Evolutionary conservation across 2,797 vertebrate species (phyloP).

Genomic region (Manis javanica): DNA sequence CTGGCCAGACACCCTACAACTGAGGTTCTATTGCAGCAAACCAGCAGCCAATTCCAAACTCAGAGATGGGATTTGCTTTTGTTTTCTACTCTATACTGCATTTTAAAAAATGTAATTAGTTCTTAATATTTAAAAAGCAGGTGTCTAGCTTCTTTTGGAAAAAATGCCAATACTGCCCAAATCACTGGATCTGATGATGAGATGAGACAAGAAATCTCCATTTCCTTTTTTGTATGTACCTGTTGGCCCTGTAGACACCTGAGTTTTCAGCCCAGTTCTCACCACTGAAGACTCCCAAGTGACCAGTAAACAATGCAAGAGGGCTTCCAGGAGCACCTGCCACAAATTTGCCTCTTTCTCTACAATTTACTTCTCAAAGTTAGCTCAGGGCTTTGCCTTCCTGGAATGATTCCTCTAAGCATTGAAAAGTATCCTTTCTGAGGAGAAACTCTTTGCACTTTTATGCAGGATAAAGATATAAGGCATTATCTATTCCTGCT

Average conservation of each 20-base stretch:
- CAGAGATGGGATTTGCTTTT: background rate
- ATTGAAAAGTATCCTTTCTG: background rate
- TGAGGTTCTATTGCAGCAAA: background rate
- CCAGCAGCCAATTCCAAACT: background rate
- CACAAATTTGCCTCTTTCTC: background rate
- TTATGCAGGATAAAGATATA: background rate
- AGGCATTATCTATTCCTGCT: background rate
- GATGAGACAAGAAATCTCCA: background rate
- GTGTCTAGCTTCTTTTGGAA: background rate
- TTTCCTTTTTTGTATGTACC: background rate
- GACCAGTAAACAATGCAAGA: background rate
- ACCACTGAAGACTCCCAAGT: background rate
- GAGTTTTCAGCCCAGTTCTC: background rate
- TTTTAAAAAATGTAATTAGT: background rate
- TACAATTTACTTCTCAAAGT: slow-evolving; percentile 9
- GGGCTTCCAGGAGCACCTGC: background rate
- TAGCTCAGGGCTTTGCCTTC: slow-evolving; percentile 44
- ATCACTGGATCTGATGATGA: background rate
- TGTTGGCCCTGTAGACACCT: background rate
- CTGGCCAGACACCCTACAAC: background rate
- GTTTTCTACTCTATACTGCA: background rate
- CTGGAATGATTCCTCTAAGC: background rate
- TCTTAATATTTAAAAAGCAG: slow-evolving; percentile 29
- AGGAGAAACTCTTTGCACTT: background rate
- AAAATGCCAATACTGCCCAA: background rate